Conservation (phyloP, 2,113 vertebrate species). For the Panurus biarmicus region DNA sequence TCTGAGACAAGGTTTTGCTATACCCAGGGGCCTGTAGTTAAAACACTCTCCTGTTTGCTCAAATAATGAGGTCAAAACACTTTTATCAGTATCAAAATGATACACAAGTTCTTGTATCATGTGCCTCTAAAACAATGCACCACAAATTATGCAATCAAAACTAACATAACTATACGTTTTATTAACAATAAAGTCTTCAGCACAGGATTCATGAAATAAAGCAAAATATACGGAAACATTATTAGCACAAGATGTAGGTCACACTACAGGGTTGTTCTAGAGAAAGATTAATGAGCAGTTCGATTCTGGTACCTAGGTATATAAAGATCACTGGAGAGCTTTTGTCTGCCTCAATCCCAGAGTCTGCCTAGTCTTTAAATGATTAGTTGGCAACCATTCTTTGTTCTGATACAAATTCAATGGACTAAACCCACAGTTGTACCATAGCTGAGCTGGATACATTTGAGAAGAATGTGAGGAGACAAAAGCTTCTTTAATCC, state of each 20-base stretch:
- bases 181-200: not conserved
- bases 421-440: not conserved
- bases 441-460: not conserved
- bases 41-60: conserved; percentile 32
- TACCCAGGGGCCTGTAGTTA: not conserved
- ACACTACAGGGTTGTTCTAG: conserved; percentile 10
- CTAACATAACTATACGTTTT: not conserved
- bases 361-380: not conserved
- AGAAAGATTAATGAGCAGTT: conserved; percentile 42
- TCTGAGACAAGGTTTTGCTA: conserved; percentile 12
- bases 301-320: conserved; percentile 5
- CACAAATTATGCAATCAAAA: not conserved
- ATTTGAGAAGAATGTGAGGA: not conserved
- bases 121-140: conserved; percentile 14
- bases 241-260: conserved; percentile 48
- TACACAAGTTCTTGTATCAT: not conserved
- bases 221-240: not conserved
- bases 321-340: conserved; percentile 40
- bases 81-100: conserved; percentile 24
- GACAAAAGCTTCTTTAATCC: conserved; percentile 6
- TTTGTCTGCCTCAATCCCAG: conserved; percentile 19
- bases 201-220: not conserved
- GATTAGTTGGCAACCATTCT: not conserved
- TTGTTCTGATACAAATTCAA: conserved; percentile 25
- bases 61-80: conserved; percentile 52